Evolutionary conservation across 2,888 invertebrate genomes (phyloP).

Genomic region (Eilema sororculum): DNA sequence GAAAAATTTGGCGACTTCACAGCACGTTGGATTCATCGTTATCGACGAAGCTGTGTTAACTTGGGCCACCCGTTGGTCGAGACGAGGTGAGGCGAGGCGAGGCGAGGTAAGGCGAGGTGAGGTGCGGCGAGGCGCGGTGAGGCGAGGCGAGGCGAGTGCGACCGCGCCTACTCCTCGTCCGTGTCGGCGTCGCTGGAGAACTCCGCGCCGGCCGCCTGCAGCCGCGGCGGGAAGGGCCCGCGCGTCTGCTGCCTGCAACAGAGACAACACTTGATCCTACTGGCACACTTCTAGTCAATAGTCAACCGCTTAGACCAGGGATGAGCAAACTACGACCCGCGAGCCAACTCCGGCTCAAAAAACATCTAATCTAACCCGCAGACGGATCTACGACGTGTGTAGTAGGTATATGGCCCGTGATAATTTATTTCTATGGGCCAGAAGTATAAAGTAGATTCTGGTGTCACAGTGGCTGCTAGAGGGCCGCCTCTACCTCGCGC

Average conservation of each 20-base stretch:
- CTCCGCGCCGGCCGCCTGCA: conserved; percentile 87
- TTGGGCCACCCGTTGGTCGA: not conserved
- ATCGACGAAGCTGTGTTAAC: not conserved
- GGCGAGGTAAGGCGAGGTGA: not conserved
- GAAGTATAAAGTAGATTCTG: too few species aligned
- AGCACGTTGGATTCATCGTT: not conserved
- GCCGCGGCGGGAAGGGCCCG: conserved; percentile 89
- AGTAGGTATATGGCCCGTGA: too few species aligned
- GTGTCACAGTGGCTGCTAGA: too few species aligned
- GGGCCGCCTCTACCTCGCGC: too few species aligned
- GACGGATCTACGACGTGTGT: too few species aligned
- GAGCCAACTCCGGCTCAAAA: too few species aligned
- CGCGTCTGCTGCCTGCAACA: conserved; percentile 90
- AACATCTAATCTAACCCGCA: too few species aligned
- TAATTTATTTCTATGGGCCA: too few species aligned
- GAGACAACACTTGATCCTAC: not conserved
- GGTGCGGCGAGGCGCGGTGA: conserved; percentile 2
- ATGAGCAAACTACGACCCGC: too few species aligned
- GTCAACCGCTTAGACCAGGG: too few species aligned
- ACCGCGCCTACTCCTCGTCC: conserved; percentile 90
- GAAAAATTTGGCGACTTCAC: not conserved
- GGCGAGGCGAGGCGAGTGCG: not conserved
- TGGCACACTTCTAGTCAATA: too few species aligned
- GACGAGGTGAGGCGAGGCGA: not conserved
- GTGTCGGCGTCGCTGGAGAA: conserved; percentile 92